Evolutionary conservation across 2,888 invertebrate genomes (phyloP), one percentile per base, ranked within the genome.

Genomic region (Prenolepis imparis): DNA sequence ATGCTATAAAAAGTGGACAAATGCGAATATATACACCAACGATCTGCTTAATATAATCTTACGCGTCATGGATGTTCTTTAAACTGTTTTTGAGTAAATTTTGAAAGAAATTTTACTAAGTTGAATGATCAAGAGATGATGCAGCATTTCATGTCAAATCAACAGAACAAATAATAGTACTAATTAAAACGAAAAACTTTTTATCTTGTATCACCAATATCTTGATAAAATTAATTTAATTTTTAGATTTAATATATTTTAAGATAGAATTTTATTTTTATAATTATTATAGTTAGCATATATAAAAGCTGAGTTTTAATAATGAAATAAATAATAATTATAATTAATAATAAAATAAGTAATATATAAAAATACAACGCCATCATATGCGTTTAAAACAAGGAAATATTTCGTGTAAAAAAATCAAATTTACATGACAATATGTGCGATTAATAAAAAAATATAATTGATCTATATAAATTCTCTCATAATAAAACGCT

Each of bases 1-100:
- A 80, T 75, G 86, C 85, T 86, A 84, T 86, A 88, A 85, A 80
- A 28, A 57, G 67, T 59, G 81, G 82, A 81, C 81, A 74, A 84
- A 84, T 80, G 55, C 39, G 83, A 64, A 28, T 28, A 28, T n/a
- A 84, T 39, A 48, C 57, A 86, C 74, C 81, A 55, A 66, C 57
- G 63, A 64, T 18, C 32, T 72, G 41, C 70, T 85, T 74, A 78
- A 77, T 44, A 44, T 66, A 82, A 59, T 77, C 24, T 59, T 21
- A 24, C 8, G 36, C 28, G 21, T 55, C 15, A 63, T 28, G 28
- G 11, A 59, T 64, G 55, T 32, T 57, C 32, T 78, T 61, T 57
- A 44, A 36, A 44, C 12, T 0, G 18, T 36, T 36, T 36, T 70
- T 48, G 12, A 70, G 48, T 70, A 32, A 21, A 70, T 24, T 18